Base-by-base conservation (phyloP, 2,888 invertebrate genomes). In the Drosophila mettleri region DNA sequence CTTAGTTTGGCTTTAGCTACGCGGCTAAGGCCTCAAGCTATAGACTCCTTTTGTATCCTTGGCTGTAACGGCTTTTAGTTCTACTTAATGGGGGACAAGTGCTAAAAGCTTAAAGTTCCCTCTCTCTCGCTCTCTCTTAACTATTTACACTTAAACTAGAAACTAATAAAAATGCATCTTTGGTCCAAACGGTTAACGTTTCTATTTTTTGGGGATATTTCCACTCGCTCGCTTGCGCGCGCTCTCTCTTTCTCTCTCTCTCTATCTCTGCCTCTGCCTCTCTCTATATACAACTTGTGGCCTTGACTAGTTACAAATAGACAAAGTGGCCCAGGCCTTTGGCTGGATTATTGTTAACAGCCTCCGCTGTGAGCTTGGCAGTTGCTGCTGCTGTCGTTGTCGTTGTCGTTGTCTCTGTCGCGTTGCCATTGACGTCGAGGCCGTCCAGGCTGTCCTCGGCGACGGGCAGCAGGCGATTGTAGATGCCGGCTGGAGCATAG, bases 271-370 rank as follows among this genome's bases (percentile, higher is more conserved):
- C 8, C 14, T 29, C 20, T n/a, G 54, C 34, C 27, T 36, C 2
- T n/a, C 10, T 33, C 12, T 60, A 74, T 71, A 46, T 78, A 74
- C 71, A 78, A 27, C 27, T 61, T 18, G 58, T 24, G 20, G 43
- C 41, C 41, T 59, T 31, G 61, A 52, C 33, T 60, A 18, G 51
- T 84, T 90, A 92, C 76, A 92, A 89, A 61, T 92, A 92, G 38
- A 92, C 91, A 74, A 90, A 92, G 81, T 92, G 92, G 3, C 92
- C 92, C 62, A 92, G 75, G 33, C 92, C 92, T 70, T 91, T 90
- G 31, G 92, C 84, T 10, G 92, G 92, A 78, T 92, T 90, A 74
- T 92, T 92, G 71, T 92, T 92, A 16, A 92, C 92, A 8, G 84
- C 88, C 69, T 92, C 92, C 3, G 81, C 82, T 8, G 71, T 61